Evolutionary conservation across 2,888 invertebrate species (phyloP).

Genomic region (Palloptera scutellata): DNA sequence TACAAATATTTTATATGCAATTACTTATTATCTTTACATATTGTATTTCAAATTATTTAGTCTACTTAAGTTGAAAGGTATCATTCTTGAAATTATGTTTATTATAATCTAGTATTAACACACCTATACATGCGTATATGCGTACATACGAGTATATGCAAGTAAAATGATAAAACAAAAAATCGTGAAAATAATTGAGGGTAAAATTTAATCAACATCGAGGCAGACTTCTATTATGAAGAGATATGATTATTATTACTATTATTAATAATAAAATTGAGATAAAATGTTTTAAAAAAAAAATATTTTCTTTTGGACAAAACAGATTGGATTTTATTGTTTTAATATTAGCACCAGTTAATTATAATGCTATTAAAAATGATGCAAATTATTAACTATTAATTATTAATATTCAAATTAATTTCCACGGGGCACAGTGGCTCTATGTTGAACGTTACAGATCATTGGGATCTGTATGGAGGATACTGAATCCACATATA

Average conservation of each 20-base stretch:
- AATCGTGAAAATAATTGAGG: no score
- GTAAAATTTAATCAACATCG: conserved; percentile 13
- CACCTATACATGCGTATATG: conserved; percentile 1
- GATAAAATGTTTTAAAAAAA: conserved; percentile 20
- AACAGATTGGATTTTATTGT: background rate
- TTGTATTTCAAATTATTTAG: no score
- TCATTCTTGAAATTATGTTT: conserved; percentile 44
- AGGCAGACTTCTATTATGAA: conserved; percentile 8
- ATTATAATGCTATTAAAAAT: no score
- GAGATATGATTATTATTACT: background rate
- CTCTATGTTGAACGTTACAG: no score
- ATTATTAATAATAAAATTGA: conserved; percentile 25
- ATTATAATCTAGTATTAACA: conserved; percentile 27
- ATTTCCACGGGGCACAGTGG: no score
- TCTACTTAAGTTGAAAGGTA: conserved; percentile 1
- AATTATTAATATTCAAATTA: no score
- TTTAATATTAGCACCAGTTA: no score
- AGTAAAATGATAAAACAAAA: conserved; percentile 16
- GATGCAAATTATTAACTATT: no score
- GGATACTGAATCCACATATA: no score
- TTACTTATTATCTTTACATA: no score
- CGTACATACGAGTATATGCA: background rate
- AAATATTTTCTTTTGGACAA: background rate
- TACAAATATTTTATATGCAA: no score
- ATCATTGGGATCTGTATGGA: no score